Conservation (phyloP, 2,797 vertebrate genomes). For the Bryconaethiops microstoma region DNA sequence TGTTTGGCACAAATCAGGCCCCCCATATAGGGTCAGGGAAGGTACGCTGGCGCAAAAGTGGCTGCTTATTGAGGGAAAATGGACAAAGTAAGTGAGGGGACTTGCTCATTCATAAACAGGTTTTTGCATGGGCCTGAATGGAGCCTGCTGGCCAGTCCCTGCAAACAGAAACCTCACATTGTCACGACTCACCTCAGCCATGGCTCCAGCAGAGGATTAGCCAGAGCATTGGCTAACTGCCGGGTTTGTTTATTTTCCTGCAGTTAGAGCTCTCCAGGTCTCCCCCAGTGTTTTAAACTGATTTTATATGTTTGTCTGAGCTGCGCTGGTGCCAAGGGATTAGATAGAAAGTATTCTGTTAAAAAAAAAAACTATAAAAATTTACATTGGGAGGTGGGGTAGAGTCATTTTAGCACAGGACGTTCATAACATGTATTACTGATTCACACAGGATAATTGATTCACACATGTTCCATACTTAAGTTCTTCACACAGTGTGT, state of each 20-base stretch:
- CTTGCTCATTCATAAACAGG: slow-evolving; percentile 13
- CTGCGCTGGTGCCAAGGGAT: slow-evolving; percentile 25
- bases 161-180: slow-evolving; percentile 6
- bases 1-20: neutral
- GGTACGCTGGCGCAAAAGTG: neutral
- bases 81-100: neutral
- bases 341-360: neutral
- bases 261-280: slow-evolving; percentile 17
- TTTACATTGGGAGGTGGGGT: too few relatives aligned
- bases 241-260: slow-evolving; percentile 37
- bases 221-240: slow-evolving; percentile 1
- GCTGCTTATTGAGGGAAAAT: neutral
- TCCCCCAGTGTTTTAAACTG: slow-evolving; percentile 33
- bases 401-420: too few relatives aligned
- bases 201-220: slow-evolving; percentile 50
- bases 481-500: too few relatives aligned
- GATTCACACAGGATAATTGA: too few relatives aligned
- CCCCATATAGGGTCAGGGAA: neutral
- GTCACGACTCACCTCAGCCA: slow-evolving; percentile 14
- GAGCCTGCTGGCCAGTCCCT: slow-evolving; percentile 10
- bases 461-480: too few relatives aligned
- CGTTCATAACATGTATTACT: too few relatives aligned
- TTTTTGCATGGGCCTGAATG: slow-evolving; percentile 43
- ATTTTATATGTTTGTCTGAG: slow-evolving; percentile 36
- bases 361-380: too few relatives aligned